phyloP scores from a whole-genome alignment of 1,140 invertebrate genomes.

The Drosophila eugracilis region DNA sequence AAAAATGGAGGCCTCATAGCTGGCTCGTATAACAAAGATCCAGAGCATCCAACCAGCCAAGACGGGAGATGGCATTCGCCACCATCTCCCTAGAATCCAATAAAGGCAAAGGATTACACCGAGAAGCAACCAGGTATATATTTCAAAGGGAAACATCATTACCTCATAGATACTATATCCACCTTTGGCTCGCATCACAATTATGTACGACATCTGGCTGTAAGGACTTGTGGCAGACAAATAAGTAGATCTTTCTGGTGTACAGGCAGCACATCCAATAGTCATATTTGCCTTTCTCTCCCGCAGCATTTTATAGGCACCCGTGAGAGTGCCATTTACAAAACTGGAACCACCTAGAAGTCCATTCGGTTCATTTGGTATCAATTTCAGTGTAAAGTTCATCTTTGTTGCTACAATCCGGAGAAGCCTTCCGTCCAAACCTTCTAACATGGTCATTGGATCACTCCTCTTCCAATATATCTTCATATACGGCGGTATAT shows the following conservation, averaged over 20 bases:
- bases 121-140: slow-evolving; percentile 46
- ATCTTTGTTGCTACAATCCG: slow-evolving; percentile 34
- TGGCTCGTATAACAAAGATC: slow-evolving; percentile 40
- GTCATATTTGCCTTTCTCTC: slow-evolving; percentile 52
- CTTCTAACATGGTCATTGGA: slow-evolving; percentile 11
- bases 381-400: slow-evolving; percentile 46
- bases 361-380: slow-evolving; percentile 45
- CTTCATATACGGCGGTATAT: slow-evolving; percentile 50
- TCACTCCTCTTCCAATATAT: not conserved
- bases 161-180: slow-evolving; percentile 59
- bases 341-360: slow-evolving; percentile 49
- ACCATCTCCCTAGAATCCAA: not conserved
- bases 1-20: slow-evolving; percentile 65
- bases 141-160: slow-evolving; percentile 59
- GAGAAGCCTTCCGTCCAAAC: slow-evolving; percentile 52
- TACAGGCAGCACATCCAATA: slow-evolving; percentile 54
- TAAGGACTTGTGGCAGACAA: slow-evolving; percentile 47
- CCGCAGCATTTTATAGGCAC: slow-evolving; percentile 52
- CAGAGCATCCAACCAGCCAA: slow-evolving; percentile 38
- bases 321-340: slow-evolving; percentile 62
- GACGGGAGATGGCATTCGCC: slow-evolving; percentile 4
- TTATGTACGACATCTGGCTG: slow-evolving; percentile 51
- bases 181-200: slow-evolving; percentile 29
- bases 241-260: slow-evolving; percentile 31
- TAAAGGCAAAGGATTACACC: not conserved